A percentile compares a stretch with the other conserved stretches of the same genome.
Conservation (phyloP, 2,797 vertebrate species). For the Xenops minutus region DNA sequence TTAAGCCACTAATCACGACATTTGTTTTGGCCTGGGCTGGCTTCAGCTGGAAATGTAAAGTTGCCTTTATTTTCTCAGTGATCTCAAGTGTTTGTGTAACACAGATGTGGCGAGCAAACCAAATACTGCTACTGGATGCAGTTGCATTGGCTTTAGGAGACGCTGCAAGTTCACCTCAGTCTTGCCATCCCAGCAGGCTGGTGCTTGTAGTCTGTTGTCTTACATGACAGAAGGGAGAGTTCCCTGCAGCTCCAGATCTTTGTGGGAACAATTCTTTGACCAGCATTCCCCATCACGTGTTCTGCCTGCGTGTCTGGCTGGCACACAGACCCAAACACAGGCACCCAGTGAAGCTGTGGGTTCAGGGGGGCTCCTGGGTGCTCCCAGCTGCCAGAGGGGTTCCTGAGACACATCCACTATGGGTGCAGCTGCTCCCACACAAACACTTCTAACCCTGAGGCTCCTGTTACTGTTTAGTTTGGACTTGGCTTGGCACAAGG, state of each 20-base stretch:
- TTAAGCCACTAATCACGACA: neutral
- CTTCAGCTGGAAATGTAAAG: neutral
- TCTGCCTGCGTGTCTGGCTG: neutral
- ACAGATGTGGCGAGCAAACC: neutral
- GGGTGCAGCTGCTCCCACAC: neutral
- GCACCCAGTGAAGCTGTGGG: neutral
- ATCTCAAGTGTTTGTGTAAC: neutral
- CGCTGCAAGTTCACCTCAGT: neutral
- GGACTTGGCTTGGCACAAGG: neutral
- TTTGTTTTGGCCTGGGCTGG: neutral
- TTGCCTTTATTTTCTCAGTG: neutral
- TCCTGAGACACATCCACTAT: accelerated
- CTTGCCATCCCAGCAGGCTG: neutral
- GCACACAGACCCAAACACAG: neutral
- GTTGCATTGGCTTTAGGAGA: neutral
- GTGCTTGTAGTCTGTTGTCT: neutral
- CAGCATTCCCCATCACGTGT: neutral
- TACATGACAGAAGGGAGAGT: neutral
- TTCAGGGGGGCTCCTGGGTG: neutral
- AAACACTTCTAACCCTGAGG: neutral
- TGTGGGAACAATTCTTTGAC: neutral
- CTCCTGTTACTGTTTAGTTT: neutral
- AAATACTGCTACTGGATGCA: neutral
- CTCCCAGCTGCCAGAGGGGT: neutral
- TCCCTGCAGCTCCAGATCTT: neutral